A percentile compares a stretch with the other conserved stretches of the same genome.
These are phyloP conservation scores for Festucalex cinctus DNA, from an alignment of 2,113 vertebrate species.

Conservation along the genomic window DNA sequence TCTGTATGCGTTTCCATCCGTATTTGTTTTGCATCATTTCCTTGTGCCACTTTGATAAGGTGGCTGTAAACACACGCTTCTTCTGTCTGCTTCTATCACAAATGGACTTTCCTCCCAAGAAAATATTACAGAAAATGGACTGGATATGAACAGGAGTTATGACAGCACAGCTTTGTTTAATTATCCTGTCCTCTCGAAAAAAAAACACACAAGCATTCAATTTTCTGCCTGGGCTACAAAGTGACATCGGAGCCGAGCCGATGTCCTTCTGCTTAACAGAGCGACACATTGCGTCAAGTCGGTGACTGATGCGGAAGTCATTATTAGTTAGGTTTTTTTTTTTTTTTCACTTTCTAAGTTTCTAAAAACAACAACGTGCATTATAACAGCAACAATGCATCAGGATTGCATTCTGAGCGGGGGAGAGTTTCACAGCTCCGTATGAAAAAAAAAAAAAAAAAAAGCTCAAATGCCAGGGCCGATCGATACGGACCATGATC, in stretches of 20 bases:
- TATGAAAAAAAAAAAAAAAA: not conserved
- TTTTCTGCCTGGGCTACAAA: constrained; percentile 16
- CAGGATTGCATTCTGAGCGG: not conserved
- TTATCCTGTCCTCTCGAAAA: constrained; percentile 6
- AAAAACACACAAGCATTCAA: constrained; percentile 11
- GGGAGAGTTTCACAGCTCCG: not conserved
- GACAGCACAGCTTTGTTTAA: constrained; percentile 15
- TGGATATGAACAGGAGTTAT: not conserved
- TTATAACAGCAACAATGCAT: not conserved
- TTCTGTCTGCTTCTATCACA: too few relatives aligned
- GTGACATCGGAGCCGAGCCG: constrained; percentile 20
- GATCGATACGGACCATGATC: not conserved
- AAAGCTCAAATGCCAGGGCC: not conserved
- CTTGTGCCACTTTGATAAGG: too few relatives aligned
- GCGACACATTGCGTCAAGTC: constrained; percentile 20
- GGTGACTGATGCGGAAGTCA: not conserved
- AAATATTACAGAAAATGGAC: not conserved
- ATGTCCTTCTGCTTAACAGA: constrained; percentile 29
- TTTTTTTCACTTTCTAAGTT: not conserved
- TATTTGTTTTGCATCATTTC: too few relatives aligned
- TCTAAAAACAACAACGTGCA: constrained; percentile 14
- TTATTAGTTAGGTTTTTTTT: not conserved
- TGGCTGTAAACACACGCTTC: too few relatives aligned
- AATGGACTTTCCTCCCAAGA: not conserved
- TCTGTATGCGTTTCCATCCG: too few relatives aligned